phyloP scores from a whole-genome alignment of 2,888 invertebrate genomes.

The Diarsia mendica region DNA sequence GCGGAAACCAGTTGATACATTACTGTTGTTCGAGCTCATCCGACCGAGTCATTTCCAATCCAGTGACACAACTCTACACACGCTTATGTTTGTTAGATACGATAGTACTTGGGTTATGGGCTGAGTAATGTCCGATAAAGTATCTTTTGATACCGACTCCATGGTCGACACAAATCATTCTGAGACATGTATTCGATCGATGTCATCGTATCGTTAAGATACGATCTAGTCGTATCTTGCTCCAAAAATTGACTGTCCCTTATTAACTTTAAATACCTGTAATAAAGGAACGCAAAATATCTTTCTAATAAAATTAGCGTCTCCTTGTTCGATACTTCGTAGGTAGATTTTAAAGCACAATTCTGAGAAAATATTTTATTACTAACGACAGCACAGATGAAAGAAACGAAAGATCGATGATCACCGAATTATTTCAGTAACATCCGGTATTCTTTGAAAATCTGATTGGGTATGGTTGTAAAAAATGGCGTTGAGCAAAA shows the following conservation, averaged over 20 bases:
- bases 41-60: constrained; percentile 63
- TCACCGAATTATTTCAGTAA: constrained; percentile 35
- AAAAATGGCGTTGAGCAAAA: constrained; percentile 22
- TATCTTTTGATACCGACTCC: constrained; percentile 10
- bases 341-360: constrained; percentile 6
- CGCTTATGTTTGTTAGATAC: constrained; percentile 41
- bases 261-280: constrained; percentile 5
- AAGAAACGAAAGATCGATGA: constrained; percentile 22
- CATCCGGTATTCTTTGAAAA: constrained; percentile 25
- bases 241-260: constrained; percentile 4
- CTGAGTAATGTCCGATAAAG: constrained; percentile 22
- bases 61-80: constrained; percentile 56
- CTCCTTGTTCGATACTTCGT: constrained; percentile 19
- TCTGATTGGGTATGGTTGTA: constrained; percentile 14
- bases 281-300: constrained; percentile 8
- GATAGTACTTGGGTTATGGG: constrained; percentile 31
- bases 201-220: neutral
- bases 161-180: neutral
- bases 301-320: constrained; percentile 21
- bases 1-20: constrained; percentile 59
- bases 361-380: constrained; percentile 16
- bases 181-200: neutral
- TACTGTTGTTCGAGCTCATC: constrained; percentile 60
- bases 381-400: constrained; percentile 16
- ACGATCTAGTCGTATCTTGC: neutral